Percentiles rank a stretch among this genome's conserved stretches.
phyloP scores from a whole-genome alignment of 2,113 vertebrate genomes.

The Psophia crepitans region DNA sequence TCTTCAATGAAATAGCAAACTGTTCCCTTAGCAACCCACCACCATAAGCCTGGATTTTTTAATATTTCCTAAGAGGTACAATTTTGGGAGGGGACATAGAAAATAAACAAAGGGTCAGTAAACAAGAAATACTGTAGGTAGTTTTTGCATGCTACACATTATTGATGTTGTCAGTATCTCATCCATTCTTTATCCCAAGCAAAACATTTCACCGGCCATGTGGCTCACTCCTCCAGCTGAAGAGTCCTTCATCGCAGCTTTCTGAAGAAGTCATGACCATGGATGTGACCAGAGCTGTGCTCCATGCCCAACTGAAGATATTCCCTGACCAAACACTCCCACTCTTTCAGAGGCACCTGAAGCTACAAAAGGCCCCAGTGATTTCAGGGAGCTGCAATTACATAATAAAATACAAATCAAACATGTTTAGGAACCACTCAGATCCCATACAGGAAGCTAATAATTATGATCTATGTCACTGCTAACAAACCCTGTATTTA shows the following conservation, averaged over 20 bases:
- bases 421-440: background rate
- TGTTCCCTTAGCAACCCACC: conserved; percentile 16
- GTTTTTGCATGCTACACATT: background rate
- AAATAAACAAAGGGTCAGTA: background rate
- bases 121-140: background rate
- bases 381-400: background rate
- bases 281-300: background rate
- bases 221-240: background rate
- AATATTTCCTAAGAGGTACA: background rate
- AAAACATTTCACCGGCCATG: background rate
- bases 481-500: background rate
- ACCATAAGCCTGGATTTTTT: background rate
- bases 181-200: background rate
- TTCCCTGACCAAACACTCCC: background rate
- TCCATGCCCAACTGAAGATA: rapidly evolving
- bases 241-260: background rate
- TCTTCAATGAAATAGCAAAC: background rate
- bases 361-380: background rate
- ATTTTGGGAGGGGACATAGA: background rate
- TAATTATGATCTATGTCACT: background rate
- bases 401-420: background rate
- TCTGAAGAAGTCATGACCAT: background rate
- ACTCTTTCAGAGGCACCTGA: background rate
- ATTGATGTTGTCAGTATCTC: background rate
- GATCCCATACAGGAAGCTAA: background rate